A percentile compares a stretch with the other conserved stretches of the same genome.
phyloP scores from a whole-genome alignment of 2,797 vertebrate species.

The Anisognathus igniventris region DNA sequence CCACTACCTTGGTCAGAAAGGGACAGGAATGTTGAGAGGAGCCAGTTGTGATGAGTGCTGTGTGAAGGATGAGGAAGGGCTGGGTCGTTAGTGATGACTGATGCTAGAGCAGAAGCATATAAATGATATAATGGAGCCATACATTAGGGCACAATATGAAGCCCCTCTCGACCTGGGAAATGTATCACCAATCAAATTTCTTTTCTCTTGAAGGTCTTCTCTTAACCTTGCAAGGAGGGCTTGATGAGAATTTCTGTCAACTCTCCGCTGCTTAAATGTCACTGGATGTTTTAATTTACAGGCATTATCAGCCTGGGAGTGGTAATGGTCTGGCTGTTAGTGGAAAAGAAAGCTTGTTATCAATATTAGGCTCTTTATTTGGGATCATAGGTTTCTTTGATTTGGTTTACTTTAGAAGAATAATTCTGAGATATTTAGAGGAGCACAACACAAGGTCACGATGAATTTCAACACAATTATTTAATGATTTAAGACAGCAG shows the following conservation, averaged over 20 bases:
- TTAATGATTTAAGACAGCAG: constrained; percentile 30
- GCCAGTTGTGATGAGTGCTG: constrained; percentile 15
- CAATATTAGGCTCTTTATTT: neutral
- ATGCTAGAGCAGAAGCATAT: constrained; percentile 33
- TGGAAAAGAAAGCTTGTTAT: neutral
- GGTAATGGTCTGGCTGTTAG: neutral
- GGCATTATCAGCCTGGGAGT: neutral
- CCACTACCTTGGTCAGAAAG: constrained; percentile 43
- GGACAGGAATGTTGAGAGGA: constrained; percentile 22
- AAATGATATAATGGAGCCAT: constrained; percentile 51
- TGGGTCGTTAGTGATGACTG: constrained; percentile 50
- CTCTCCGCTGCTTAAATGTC: neutral
- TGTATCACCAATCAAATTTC: constrained; percentile 40
- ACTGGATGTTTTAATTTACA: constrained; percentile 22
- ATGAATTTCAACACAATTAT: constrained; percentile 30
- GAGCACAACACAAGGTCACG: neutral
- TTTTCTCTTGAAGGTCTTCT: constrained; percentile 44
- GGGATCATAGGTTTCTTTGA: neutral
- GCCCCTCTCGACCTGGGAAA: constrained; percentile 35
- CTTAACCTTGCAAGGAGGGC: constrained; percentile 1
- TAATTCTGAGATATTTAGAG: neutral
- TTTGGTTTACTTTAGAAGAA: neutral
- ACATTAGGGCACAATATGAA: constrained; percentile 51
- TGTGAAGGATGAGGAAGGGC: constrained; percentile 24
- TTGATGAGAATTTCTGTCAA: constrained; percentile 52